Conservation (phyloP, 1,140 invertebrate genomes). For the Carposina sasakii region DNA sequence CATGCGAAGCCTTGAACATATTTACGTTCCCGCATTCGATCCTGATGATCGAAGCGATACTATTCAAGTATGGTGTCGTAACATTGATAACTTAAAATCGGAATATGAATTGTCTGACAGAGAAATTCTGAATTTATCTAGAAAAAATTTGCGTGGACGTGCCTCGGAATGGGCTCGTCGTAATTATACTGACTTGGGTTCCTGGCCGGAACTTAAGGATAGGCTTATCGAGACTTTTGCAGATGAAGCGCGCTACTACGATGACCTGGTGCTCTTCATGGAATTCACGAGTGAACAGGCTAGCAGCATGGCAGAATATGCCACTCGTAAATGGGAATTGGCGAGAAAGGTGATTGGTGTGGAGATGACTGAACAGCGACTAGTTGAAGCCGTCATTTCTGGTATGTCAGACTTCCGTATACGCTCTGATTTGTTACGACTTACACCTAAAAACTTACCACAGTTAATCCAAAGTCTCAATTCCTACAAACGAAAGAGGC, state of each 20-base stretch:
- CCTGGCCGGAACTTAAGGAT: neutral
- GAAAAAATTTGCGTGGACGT: neutral
- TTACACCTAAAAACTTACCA: neutral
- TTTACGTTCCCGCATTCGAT: neutral
- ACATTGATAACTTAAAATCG: neutral
- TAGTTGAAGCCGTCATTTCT: neutral
- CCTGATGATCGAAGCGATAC: neutral
- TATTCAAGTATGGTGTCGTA: constrained; percentile 2
- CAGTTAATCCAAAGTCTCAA: neutral
- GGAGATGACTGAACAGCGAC: neutral
- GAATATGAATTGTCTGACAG: neutral
- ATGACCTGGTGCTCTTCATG: neutral
- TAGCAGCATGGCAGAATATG: neutral
- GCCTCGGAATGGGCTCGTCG: neutral
- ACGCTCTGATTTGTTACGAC: neutral
- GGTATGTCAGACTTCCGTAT: constrained; percentile 1
- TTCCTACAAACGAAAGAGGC: neutral
- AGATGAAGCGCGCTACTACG: neutral
- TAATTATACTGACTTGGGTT: neutral
- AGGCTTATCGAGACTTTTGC: neutral
- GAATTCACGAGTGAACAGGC: neutral
- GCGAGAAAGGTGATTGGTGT: neutral
- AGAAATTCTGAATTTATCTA: neutral
- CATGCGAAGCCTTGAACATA: neutral
- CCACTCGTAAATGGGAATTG: neutral